phyloP scores from a whole-genome alignment of 1,140 invertebrate genomes.

The Steinernema khuongi region DNA sequence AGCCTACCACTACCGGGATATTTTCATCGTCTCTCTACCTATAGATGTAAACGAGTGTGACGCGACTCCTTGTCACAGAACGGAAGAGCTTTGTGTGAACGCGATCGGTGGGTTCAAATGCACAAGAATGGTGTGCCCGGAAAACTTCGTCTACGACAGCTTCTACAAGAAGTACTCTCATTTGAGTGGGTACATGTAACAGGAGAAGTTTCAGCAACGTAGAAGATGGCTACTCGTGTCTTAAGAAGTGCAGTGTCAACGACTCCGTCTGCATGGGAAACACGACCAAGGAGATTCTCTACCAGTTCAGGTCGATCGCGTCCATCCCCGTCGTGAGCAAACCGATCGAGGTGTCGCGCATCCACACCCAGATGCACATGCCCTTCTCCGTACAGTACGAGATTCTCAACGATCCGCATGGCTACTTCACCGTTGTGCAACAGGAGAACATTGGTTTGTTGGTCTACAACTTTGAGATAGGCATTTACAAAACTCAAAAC shows the following conservation, averaged over 20 bases:
- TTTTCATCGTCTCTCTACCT: not conserved
- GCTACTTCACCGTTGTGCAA: conserved; percentile 32
- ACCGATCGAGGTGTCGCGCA: conserved; percentile 37
- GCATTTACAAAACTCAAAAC: not conserved
- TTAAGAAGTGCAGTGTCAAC: conserved; percentile 46
- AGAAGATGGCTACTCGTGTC: conserved; percentile 57
- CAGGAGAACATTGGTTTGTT: conserved; percentile 36
- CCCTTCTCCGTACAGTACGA: conserved; percentile 40
- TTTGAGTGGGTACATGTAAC: not conserved
- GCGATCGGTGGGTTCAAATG: conserved; percentile 80
- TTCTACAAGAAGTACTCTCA: conserved; percentile 69
- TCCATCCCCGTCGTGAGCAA: conserved; percentile 26
- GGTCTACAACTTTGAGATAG: too few relatives aligned
- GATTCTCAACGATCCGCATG: conserved; percentile 19
- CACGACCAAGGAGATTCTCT: conserved; percentile 55
- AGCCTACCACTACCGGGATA: too few relatives aligned
- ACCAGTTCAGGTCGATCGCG: conserved; percentile 53
- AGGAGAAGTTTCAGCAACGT: conserved; percentile 44
- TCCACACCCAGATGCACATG: conserved; percentile 35
- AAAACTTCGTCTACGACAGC: conserved; percentile 71
- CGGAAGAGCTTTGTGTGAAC: conserved; percentile 80
- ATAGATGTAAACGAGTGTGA: conserved; percentile 80
- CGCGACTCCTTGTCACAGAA: conserved; percentile 64
- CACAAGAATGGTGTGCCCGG: conserved; percentile 75
- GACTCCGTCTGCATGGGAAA: conserved; percentile 48